Conservation (phyloP, 2,113 vertebrate species). For the Rhegmatorhina hoffmannsi region DNA sequence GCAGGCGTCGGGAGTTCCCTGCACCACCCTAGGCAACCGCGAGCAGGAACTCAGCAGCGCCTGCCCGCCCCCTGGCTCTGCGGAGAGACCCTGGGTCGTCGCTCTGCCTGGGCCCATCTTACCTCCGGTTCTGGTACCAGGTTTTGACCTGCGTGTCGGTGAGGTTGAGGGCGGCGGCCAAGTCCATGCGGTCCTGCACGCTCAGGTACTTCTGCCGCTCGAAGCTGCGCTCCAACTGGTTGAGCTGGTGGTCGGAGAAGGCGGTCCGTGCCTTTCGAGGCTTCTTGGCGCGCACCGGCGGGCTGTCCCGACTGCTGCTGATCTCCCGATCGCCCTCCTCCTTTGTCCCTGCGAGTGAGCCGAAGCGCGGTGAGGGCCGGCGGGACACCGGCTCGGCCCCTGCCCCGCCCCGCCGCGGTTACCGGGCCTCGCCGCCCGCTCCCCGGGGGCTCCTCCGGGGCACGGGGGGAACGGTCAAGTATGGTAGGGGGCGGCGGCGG, state of each 20-base stretch:
- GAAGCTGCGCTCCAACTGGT: conserved; percentile 96
- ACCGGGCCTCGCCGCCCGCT: not conserved
- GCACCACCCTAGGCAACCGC: not conserved
- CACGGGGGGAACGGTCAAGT: not conserved
- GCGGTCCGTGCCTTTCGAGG: conserved; percentile 96
- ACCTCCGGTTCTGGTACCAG: conserved; percentile 99
- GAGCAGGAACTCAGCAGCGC: not conserved
- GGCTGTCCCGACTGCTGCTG: conserved; percentile 96
- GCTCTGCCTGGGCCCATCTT: conserved; percentile 8
- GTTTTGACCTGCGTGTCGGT: conserved; percentile 99
- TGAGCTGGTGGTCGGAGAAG: conserved; percentile 97
- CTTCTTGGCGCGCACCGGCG: conserved; percentile 92
- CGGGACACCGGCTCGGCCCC: not conserved
- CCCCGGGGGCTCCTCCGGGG: not conserved
- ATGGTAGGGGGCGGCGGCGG: not conserved
- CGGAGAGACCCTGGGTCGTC: not conserved
- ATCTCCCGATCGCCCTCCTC: conserved; percentile 97
- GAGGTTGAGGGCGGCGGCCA: conserved; percentile 96
- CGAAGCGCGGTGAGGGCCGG: not conserved
- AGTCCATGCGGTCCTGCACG: conserved; percentile 98
- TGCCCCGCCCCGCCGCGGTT: not conserved
- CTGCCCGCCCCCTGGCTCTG: not conserved
- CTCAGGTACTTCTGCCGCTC: conserved; percentile 98
- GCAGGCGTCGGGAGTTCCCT: not conserved
- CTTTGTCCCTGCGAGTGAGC: conserved; percentile 82